Base-by-base conservation (phyloP, 2,888 invertebrate species). In the Blera fallax region DNA sequence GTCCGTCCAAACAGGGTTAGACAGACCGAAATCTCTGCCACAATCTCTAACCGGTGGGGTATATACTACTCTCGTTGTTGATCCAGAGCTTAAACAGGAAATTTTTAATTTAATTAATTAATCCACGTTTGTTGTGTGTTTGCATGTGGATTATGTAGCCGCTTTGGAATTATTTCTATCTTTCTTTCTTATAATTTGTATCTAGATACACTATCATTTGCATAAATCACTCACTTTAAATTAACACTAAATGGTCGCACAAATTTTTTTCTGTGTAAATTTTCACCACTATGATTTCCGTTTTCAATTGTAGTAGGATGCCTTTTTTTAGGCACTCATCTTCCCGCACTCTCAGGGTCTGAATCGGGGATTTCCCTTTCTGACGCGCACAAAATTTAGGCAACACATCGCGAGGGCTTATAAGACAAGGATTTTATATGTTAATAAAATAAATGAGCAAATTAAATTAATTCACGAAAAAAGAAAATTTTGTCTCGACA, bases 21-120 rank as follows among this genome's bases (percentile, higher is more conserved):
- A 54, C 54, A 62, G 45, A 74, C 6, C 8, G 11, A 34, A 56
- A 81, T 80, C 65, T 73, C 24, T n/a, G 37, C 29, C 52, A 37
- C 45, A 54, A 62, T 69, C 16, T 67, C 8, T 48, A 18, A 29
- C 43, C 62, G 62, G n/a, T n/a, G n/a, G 3, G 54, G 10, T 37
- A 48, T 34, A 27, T 14, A 48, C 11, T 60, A 60, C n/a, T 67
- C 65, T 62, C 43, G 16, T 4, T 3, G 58, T 77, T 48, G 37
- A 14, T 88, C 88, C 88, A 89, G n/a, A n/a, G 89, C 89, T 89
- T 90, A 89, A 90, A 89, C 91, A 91, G 91, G 91, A 91, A 91
- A 90, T 90, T 90, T 90, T 91, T 91, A 91, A 91, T 91, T 91
- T 89, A 91, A 91, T 91, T 91, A 91, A 91, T 91, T 91, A 90